phyloP scores from a whole-genome alignment of 2,113 vertebrate species.

The Periophthalmus modestus region DNA sequence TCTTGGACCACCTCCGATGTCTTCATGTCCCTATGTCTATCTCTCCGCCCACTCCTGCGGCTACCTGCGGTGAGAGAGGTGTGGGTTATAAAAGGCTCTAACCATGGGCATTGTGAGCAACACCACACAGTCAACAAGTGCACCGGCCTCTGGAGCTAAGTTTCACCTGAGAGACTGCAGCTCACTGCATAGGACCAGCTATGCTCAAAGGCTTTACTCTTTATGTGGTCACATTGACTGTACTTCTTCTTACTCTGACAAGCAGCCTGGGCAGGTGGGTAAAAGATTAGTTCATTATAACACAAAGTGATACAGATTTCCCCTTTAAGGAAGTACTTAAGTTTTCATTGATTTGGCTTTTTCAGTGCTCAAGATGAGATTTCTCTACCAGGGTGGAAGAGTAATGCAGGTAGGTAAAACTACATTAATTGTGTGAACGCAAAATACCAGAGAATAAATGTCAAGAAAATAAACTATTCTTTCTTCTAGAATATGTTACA shows the following conservation, averaged over 20 bases:
- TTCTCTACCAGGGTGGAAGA: slow-evolving; percentile 64
- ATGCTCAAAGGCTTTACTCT: slow-evolving; percentile 54
- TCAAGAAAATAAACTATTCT: neutral
- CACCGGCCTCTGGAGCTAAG: slow-evolving; percentile 16
- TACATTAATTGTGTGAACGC: neutral
- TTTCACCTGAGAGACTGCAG: slow-evolving; percentile 25
- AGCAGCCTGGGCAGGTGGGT: slow-evolving; percentile 62
- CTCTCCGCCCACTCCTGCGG: slow-evolving; percentile 45
- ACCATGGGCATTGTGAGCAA: neutral
- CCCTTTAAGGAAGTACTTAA: neutral
- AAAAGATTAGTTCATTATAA: slow-evolving; percentile 9
- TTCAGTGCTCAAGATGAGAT: slow-evolving; percentile 56
- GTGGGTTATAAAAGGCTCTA: slow-evolving; percentile 35
- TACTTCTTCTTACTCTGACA: slow-evolving; percentile 53
- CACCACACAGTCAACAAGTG: neutral
- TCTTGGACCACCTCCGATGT: slow-evolving; percentile 5
- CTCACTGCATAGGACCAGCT: slow-evolving; percentile 41
- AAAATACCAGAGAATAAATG: too few relatives aligned
- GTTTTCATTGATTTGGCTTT: neutral
- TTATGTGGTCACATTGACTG: slow-evolving; percentile 45
- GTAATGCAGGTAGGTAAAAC: slow-evolving; percentile 60
- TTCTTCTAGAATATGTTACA: slow-evolving; percentile 76
- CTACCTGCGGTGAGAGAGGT: slow-evolving; percentile 40
- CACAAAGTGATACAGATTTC: neutral
- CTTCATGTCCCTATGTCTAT: neutral